Conservation (phyloP, 2,797 vertebrate species). For the Xerus rutilus region DNA sequence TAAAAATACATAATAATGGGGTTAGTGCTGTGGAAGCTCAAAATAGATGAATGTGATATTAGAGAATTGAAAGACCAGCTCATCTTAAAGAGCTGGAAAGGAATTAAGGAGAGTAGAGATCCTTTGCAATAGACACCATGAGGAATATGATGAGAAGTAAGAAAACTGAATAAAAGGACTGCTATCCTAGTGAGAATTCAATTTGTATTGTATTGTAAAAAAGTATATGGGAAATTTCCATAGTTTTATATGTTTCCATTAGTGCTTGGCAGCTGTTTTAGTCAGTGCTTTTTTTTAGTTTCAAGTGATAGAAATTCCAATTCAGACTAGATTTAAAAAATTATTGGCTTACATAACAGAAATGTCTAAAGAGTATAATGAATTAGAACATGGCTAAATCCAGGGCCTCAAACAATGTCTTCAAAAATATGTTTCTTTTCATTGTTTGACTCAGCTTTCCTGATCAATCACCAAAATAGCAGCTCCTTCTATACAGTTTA, state of each 20-base stretch:
- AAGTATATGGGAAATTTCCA: not conserved
- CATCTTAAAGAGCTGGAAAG: not conserved
- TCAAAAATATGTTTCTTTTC: not conserved
- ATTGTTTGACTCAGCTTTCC: not conserved
- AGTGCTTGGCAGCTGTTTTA: slow-evolving; percentile 29
- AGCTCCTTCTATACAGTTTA: not conserved
- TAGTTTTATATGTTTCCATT: not conserved
- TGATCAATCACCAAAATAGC: not conserved
- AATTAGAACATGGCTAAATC: not conserved
- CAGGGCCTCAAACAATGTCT: not conserved
- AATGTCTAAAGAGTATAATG: not conserved
- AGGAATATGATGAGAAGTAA: not conserved
- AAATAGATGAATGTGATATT: slow-evolving; percentile 7
- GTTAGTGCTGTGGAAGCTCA: not conserved
- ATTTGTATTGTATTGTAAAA: not conserved
- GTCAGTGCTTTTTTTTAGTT: not conserved
- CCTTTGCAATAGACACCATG: not conserved
- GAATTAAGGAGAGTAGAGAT: slow-evolving; percentile 27
- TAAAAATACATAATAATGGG: slow-evolving; percentile 9
- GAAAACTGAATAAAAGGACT: not conserved
- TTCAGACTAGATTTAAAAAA: slow-evolving; percentile 15
- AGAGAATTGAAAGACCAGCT: slow-evolving; percentile 10
- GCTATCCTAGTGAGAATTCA: not conserved
- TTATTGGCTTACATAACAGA: not conserved
- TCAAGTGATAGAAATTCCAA: not conserved